Base-by-base conservation (phyloP, 2,888 invertebrate species). In the Melanostoma scalare region DNA sequence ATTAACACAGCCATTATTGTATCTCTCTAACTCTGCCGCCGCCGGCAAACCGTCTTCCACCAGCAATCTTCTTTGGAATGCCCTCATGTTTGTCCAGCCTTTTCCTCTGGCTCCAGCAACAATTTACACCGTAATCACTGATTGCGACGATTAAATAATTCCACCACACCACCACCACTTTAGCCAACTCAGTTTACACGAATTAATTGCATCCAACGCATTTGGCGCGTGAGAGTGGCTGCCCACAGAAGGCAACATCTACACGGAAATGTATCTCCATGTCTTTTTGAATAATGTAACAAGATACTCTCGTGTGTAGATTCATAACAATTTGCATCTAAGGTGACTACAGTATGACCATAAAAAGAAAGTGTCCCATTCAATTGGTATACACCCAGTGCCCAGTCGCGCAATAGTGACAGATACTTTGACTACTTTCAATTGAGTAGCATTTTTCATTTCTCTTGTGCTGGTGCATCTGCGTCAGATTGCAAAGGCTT, bases 71-170 rank as follows among this genome's bases (percentile, higher is more conserved):
- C 20, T 20, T 20, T 20, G 20, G 20, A 20, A 20, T 53, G 44
- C 55, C 44, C 53, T 50, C 38, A 31, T 69, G 56, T 63, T 68
- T 63, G 50, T 8, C 9, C 48, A 50, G 1, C 8, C 10, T 9
- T 33, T 31, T 20, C 6, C 36, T n/a, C 60, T 42, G 9, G 60
- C 20, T 36, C 38, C 31, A 10, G 4, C 46, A 53, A 63, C 46
- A 52, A 58, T 52, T 78, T 65, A 73, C 40, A 38, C 20, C 20
- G 65, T 72, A 81, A 81, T 71, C 81, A 42, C 69, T 73, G 56
- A 77, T 77, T 73, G 68, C 56, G 6, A 53, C 69, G 82, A 78
- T 82, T 82, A 74, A 82, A 78, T 69, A 77, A 82, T 77, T 63
- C 52, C 36, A 46, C 10, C 40, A 33, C 40, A 42, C 31, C 30